Percentiles rank a stretch among this genome's conserved stretches.
These are phyloP conservation scores for Dicrurus megarhynchus DNA, from an alignment of 2,113 vertebrate species.

Conservation along the genomic window DNA sequence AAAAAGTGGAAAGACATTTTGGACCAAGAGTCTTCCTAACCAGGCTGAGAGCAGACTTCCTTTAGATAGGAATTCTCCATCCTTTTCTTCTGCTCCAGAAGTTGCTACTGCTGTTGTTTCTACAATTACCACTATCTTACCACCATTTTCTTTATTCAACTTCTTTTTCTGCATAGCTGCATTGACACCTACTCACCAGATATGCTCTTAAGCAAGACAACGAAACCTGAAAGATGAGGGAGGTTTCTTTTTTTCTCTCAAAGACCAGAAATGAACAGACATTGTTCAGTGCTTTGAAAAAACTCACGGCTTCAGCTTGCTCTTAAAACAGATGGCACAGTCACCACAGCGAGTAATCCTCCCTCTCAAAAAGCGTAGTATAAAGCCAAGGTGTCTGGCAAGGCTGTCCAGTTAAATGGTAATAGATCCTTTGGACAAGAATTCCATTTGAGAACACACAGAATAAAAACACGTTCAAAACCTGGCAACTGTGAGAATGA, in stretches of 20 bases:
- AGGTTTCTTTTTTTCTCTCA: background rate
- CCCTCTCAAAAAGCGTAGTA: background rate
- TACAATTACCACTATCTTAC: background rate
- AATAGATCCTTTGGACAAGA: background rate
- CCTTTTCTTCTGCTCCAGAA: background rate
- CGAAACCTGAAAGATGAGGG: background rate
- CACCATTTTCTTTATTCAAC: background rate
- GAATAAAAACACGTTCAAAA: background rate
- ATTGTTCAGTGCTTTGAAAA: background rate
- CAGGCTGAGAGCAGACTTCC: background rate
- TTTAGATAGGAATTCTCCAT: background rate
- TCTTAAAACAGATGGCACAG: background rate
- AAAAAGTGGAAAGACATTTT: background rate
- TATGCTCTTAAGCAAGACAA: background rate
- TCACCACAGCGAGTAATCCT: background rate
- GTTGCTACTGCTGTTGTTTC: background rate
- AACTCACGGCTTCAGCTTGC: background rate
- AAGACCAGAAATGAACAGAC: background rate
- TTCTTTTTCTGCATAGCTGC: background rate
- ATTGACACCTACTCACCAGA: background rate
- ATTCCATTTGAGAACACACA: background rate
- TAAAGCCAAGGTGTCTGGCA: background rate
- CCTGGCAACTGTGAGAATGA: background rate
- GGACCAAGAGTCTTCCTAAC: background rate
- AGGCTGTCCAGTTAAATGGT: background rate